phyloP scores from a whole-genome alignment of 2,113 vertebrate genomes.

The Xyliphius kryptos region DNA sequence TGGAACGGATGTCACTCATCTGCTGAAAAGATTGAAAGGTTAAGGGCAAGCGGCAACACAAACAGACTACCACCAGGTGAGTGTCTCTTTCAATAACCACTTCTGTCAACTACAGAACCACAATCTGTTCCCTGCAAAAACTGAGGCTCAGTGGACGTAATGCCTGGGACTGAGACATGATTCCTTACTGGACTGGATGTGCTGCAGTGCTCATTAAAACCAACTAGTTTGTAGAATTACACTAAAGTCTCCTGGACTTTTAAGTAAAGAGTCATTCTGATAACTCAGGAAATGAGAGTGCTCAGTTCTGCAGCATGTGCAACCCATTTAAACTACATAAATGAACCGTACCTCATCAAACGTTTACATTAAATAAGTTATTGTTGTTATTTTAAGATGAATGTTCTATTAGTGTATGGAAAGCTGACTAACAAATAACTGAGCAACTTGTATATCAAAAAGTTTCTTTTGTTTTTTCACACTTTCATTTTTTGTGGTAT shows the following conservation, averaged over 20 bases:
- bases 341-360: no score
- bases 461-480: no score
- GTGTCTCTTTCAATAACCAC: constrained; percentile 30
- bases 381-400: no score
- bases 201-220: background rate
- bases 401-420: no score
- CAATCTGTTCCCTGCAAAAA: background rate
- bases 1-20: constrained; percentile 58
- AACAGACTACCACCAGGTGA: constrained; percentile 41
- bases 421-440: no score
- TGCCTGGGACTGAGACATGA: no score
- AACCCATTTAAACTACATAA: background rate
- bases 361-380: no score
- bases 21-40: constrained; percentile 57
- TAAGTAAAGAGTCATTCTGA: background rate
- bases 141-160: background rate
- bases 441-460: no score
- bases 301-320: background rate
- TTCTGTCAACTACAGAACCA: constrained; percentile 9
- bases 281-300: background rate
- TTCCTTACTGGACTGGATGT: background rate
- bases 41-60: constrained; percentile 33
- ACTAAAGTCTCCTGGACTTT: background rate
- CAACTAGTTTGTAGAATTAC: background rate
- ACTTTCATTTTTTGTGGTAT: no score